Evolutionary conservation across 2,888 invertebrate species (phyloP).

Genomic region (Acanthosepion lycidas): DNA sequence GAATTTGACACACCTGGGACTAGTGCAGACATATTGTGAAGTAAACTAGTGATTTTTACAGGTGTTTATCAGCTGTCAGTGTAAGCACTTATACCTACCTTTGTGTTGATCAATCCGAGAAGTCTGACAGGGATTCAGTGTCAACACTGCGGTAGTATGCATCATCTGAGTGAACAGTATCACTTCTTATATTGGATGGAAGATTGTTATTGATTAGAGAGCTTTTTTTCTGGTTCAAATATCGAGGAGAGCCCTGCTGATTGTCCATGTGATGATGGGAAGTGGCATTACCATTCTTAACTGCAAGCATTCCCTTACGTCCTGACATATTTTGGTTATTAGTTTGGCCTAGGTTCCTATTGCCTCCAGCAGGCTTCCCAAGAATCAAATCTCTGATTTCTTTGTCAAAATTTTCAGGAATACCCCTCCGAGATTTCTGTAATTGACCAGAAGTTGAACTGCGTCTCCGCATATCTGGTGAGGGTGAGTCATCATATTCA

Average conservation of each 20-base stretch:
- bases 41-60: not conserved
- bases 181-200: not conserved
- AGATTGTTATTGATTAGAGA: not conserved
- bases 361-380: slow-evolving; percentile 37
- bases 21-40: slow-evolving; percentile 23
- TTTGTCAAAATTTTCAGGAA: slow-evolving; percentile 45
- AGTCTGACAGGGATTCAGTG: slow-evolving; percentile 41
- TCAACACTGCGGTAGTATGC: slow-evolving; percentile 42
- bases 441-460: not conserved
- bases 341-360: not conserved
- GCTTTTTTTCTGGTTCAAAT: not conserved
- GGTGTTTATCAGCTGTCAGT: not conserved
- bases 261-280: not conserved
- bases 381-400: slow-evolving; percentile 42
- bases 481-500: slow-evolving; percentile 2
- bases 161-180: not conserved
- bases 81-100: slow-evolving; percentile 41
- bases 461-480: not conserved
- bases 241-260: not conserved
- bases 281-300: not conserved
- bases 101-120: slow-evolving; percentile 40
- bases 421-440: not conserved
- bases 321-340: not conserved
- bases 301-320: not conserved
- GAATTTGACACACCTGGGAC: not conserved